Evolutionary conservation across 2,797 vertebrate species (phyloP), one percentile per base, ranked within the genome.

Genomic region (Danio kyathit): DNA sequence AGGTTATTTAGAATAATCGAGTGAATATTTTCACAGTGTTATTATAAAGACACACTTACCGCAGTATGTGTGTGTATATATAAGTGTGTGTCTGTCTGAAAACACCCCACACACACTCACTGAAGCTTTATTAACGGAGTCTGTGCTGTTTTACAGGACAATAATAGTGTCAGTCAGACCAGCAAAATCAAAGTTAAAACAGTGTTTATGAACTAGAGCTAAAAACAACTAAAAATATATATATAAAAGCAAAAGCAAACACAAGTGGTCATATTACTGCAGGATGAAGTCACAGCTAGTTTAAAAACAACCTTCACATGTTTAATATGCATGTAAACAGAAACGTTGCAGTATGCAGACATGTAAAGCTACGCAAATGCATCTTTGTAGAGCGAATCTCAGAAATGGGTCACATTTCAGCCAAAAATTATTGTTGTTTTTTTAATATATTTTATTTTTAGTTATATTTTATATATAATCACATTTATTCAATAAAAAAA

Each of bases 11-110:
- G 19, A 44, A 49, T 60, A 19, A 13, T 14, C 0, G 8, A 48
- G 43, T 56, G 81, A 79, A 70, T 74, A 59, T 17, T 63, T 82
- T 89, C 86, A 89, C 88, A 87, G 87, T 88, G 87, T 83, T 88
- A 88, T 76, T 81, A 79, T 73, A 85, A 82, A 72, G 29, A 59
- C 49, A 59, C 71, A 29, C 29, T 29, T 29, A 59, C 43, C 0
- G 1, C 48, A 73, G 40, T 12, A n/a, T 12, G 10, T 6, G 29
- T 29, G 1, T 29, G 29, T 29, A 3, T 43, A 13, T 51, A 14
- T 11, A 40, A 11, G 16, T 6, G 40, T n/a, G n/a, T n/a, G n/a
- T n/a, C n/a, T n/a, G n/a, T n/a, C n/a, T 29, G 29, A 19, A 61
- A 60, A 41, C n/a, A 60, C 71, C 0, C 19, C 54, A 57, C 4